Evolutionary conservation across 2,113 vertebrate species (phyloP).

Genomic region (Zootoca vivipara): DNA sequence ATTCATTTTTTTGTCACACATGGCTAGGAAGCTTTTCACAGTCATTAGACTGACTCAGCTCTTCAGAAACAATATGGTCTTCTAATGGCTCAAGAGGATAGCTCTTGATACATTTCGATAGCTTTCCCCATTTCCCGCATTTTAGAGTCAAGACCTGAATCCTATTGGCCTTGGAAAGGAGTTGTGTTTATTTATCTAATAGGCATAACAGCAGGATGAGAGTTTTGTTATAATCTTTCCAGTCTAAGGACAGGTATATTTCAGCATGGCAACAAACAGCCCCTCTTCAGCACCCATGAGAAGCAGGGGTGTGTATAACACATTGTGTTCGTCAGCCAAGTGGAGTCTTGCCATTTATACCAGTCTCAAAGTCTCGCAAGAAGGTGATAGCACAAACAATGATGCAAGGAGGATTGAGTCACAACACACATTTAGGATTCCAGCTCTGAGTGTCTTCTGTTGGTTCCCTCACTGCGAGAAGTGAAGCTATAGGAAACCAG

Average conservation of each 20-base stretch:
- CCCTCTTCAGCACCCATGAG: not conserved
- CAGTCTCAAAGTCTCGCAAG: not conserved
- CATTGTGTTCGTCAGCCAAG: not conserved
- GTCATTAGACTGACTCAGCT: slow-evolving; percentile 10
- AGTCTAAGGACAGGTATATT: not conserved
- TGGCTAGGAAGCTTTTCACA: not conserved
- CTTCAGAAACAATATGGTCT: slow-evolving; percentile 12
- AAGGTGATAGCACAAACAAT: not conserved
- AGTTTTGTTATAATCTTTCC: slow-evolving; percentile 1
- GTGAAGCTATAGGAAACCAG: no score
- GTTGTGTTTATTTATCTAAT: not conserved
- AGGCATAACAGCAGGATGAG: not conserved
- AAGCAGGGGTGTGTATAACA: not conserved
- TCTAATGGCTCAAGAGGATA: not conserved
- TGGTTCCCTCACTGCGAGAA: no score
- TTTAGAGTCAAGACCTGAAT: not conserved
- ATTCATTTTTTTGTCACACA: not conserved
- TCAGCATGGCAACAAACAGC: not conserved
- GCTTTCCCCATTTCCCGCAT: not conserved
- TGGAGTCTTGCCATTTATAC: not conserved
- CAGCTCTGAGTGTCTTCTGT: no score
- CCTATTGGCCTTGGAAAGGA: not conserved
- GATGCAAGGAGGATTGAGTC: not conserved
- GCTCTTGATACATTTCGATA: not conserved
- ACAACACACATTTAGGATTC: not conserved